These are phyloP conservation scores for Furnarius figulus DNA, from an alignment of 2,113 vertebrate genomes.

Conservation along the genomic window DNA sequence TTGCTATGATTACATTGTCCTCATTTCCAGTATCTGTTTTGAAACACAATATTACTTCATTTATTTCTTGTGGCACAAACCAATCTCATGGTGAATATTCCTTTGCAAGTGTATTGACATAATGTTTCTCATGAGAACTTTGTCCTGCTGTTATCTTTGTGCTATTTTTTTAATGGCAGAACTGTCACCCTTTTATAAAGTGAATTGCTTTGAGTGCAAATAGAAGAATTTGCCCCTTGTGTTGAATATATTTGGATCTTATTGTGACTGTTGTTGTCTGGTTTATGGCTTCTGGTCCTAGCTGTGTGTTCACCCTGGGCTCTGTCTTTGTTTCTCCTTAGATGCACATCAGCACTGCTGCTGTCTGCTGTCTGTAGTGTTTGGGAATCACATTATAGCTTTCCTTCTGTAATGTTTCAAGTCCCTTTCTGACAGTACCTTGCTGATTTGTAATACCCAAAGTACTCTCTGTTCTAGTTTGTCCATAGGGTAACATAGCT, in stretches of 20 bases:
- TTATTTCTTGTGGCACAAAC: conserved; percentile 50
- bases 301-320: not conserved
- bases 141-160: not conserved
- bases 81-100: conserved; percentile 5
- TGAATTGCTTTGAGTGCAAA: not conserved
- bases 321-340: not conserved
- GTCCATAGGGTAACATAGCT: not conserved
- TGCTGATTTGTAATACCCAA: not conserved
- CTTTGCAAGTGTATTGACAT: not conserved
- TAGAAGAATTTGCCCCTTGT: not conserved
- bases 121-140: conserved; percentile 19
- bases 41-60: conserved; percentile 37
- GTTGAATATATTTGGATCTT: not conserved
- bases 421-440: not conserved
- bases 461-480: not conserved
- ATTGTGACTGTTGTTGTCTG: not conserved
- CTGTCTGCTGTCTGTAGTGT: not conserved
- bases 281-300: not conserved
- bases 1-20: not conserved
- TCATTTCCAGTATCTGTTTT: conserved; percentile 16
- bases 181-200: not conserved
- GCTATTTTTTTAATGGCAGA: not conserved
- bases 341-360: not conserved
- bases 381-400: not conserved
- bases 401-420: not conserved